A percentile compares a stretch with the other conserved stretches of the same genome.
phyloP scores from a whole-genome alignment of 2,797 vertebrate genomes.

The Pipistrellus nathusii region DNA sequence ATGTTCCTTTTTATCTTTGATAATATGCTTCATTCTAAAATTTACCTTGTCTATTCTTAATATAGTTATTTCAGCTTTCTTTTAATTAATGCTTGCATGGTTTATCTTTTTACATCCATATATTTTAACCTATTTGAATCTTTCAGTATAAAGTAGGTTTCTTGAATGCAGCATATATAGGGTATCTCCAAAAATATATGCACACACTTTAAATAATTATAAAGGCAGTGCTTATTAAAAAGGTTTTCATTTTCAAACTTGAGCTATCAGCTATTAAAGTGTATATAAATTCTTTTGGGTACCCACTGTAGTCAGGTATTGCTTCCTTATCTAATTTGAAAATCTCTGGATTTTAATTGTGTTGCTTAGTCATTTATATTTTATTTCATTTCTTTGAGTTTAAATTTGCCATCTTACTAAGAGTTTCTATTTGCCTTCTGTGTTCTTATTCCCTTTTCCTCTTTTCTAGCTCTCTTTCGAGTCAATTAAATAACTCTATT shows the following conservation, averaged over 20 bases:
- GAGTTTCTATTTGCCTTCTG: neutral
- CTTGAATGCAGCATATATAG: neutral
- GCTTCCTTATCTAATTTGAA: neutral
- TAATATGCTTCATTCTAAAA: neutral
- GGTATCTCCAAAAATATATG: too few species aligned
- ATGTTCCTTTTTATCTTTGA: neutral
- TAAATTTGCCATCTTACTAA: neutral
- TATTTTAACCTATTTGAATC: neutral
- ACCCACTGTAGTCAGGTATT: neutral
- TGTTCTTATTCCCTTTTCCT: neutral
- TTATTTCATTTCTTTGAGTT: conserved; percentile 5
- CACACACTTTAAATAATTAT: too few species aligned
- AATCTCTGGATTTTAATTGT: conserved; percentile 1
- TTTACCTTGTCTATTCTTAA: neutral
- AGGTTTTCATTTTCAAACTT: too few species aligned
- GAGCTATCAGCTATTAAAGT: too few species aligned
- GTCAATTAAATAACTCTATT: neutral
- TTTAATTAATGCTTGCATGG: neutral
- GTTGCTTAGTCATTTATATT: neutral
- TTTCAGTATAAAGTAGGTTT: neutral
- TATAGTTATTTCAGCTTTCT: neutral
- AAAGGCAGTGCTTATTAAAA: too few species aligned
- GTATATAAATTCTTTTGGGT: too few species aligned
- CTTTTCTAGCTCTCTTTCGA: neutral
- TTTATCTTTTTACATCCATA: neutral